phyloP scores from a whole-genome alignment of 2,113 vertebrate species.

The Onychorhynchus coronatus region DNA sequence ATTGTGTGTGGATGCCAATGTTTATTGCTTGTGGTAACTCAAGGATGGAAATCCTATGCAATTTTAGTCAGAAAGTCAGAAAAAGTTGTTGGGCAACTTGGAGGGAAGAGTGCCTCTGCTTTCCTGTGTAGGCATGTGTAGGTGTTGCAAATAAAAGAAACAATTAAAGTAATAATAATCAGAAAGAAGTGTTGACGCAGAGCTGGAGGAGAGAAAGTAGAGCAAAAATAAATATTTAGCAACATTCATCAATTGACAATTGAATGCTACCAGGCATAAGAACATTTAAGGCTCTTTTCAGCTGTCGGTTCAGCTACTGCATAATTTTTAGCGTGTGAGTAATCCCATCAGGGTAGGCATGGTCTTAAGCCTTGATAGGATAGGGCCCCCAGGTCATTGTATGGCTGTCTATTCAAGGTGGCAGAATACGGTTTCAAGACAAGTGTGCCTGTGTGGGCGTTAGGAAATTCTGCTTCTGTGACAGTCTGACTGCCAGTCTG shows the following conservation, averaged over 20 bases:
- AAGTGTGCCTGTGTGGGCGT: not conserved
- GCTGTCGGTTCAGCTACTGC: constrained; percentile 41
- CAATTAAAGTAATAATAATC: not conserved
- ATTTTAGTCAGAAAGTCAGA: not conserved
- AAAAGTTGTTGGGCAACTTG: not conserved
- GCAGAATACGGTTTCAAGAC: not conserved
- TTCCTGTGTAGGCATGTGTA: not conserved
- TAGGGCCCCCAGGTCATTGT: constrained; percentile 45
- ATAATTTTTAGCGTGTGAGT: constrained; percentile 32
- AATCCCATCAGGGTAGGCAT: constrained; percentile 41
- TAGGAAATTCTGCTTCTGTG: not conserved
- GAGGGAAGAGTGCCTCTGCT: not conserved
- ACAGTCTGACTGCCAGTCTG: constrained; percentile 7
- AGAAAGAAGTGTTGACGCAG: not conserved
- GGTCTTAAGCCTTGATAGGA: constrained; percentile 44
- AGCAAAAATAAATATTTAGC: constrained; percentile 38
- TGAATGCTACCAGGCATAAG: constrained; percentile 32
- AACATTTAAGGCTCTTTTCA: constrained; percentile 55
- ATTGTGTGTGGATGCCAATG: not conserved
- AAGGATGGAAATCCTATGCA: not conserved
- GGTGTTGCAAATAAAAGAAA: not conserved
- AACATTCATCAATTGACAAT: not conserved
- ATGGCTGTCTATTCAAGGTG: constrained; percentile 7
- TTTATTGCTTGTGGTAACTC: not conserved
- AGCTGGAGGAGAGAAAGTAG: not conserved